phyloP scores from a whole-genome alignment of 2,888 invertebrate species.

The Noctua janthina region DNA sequence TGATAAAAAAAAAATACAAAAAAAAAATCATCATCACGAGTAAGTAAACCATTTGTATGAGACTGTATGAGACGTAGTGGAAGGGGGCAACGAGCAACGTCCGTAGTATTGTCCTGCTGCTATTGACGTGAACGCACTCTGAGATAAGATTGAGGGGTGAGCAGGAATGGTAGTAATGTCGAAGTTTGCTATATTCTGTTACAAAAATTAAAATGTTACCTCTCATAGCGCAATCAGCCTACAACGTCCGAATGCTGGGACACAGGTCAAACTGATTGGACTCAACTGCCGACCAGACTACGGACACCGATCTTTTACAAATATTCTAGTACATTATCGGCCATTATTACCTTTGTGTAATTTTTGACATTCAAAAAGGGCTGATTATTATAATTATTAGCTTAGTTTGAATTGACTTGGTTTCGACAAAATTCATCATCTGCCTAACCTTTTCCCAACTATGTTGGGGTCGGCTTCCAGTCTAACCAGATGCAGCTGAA shows the following conservation, averaged over 20 bases:
- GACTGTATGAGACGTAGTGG: slow-evolving; percentile 13
- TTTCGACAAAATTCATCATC: too few species aligned
- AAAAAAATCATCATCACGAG: background rate
- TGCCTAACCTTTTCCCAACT: too few species aligned
- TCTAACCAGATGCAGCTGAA: too few species aligned
- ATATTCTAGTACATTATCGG: background rate
- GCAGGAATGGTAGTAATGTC: background rate
- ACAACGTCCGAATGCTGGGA: too few species aligned
- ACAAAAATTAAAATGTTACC: background rate
- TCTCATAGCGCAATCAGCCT: too few species aligned
- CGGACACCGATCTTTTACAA: background rate
- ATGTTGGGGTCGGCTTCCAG: too few species aligned
- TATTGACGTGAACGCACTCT: background rate
- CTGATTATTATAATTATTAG: background rate
- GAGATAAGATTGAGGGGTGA: background rate
- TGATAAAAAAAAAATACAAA: too few species aligned
- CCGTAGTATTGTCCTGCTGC: background rate
- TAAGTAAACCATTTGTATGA: slow-evolving; percentile 17
- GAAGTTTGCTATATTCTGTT: background rate
- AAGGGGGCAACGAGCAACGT: slow-evolving; percentile 19
- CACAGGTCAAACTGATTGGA: background rate
- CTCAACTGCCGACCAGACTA: too few species aligned
- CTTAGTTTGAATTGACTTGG: background rate
- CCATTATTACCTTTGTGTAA: background rate
- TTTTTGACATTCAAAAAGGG: background rate